Evolutionary conservation across 2,797 vertebrate genomes (phyloP), one percentile per base, ranked within the genome.

Genomic region (Micrastur ruficollis): DNA sequence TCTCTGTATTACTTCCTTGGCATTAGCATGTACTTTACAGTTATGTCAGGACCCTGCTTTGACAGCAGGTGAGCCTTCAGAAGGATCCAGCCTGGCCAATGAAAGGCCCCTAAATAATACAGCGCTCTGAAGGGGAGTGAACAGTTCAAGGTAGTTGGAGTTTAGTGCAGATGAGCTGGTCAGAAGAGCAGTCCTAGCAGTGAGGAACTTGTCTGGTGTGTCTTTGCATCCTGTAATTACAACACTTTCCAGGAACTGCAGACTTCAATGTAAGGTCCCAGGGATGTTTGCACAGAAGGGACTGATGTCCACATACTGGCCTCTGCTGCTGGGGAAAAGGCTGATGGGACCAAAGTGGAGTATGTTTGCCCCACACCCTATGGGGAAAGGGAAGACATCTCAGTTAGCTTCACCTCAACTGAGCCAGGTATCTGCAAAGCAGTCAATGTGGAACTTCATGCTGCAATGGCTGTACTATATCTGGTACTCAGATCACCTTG

Each of bases 391-490:
- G 42, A 7, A 70, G 16, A 62, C 16, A 19, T 26, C 38, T 55
- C 49, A 81, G 71, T 32, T 75, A 31, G 34, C 47, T 70, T 62
- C 34, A 49, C 14, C 32, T 70, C 68, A 76, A 55, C 42, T 62
- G 49, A 76, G 52, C 47, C 68, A 47, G 20, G 22, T 32, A 67
- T 31, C 47, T 76, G 50, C 71, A 88, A 38, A 88, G 38, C 19
- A 49, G 19, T 53, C 3, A 0, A 13, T 25, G n/a, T 12, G 52
- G 61, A 61, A 14, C 18, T 53, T 61, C 0, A 0, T 55, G 21
- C 46, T 86, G 38, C 61, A 53, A 3, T 49, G 40, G 40, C 20
- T 71, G 6, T 34, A 5, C 52, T 83, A 4, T 65, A 84, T 61
- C 81, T 72, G 38, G 21, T 40, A 25, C 9, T 86, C n/a, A 13